Conservation (phyloP, 2,888 invertebrate species). For the Abrostola tripartita region DNA sequence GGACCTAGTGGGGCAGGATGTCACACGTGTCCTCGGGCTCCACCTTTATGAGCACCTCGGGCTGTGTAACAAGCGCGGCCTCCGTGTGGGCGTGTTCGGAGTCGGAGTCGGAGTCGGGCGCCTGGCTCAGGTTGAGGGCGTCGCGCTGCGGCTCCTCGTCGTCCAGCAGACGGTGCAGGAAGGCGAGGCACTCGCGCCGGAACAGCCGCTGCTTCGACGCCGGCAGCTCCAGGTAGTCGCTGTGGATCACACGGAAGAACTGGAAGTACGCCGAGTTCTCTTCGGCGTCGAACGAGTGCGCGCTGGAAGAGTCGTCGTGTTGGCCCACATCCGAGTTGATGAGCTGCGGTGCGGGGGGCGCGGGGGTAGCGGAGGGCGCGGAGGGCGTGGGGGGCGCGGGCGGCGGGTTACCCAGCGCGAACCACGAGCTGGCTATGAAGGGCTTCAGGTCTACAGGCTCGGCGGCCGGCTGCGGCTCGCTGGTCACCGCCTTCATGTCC, state of each 20-base stretch:
- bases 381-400: slow-evolving; percentile 33
- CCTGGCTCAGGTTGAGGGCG: slow-evolving; percentile 59
- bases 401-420: slow-evolving; percentile 44
- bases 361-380: slow-evolving; percentile 24
- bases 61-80: too few relatives aligned
- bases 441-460: slow-evolving; percentile 56
- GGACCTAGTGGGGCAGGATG: slow-evolving; percentile 20
- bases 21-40: neutral
- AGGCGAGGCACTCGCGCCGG: slow-evolving; percentile 73
- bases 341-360: slow-evolving; percentile 39
- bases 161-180: slow-evolving; percentile 78
- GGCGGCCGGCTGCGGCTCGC: slow-evolving; percentile 43
- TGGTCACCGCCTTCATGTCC: slow-evolving; percentile 38
- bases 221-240: slow-evolving; percentile 76
- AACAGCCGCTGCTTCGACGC: slow-evolving; percentile 72
- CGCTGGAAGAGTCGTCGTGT: slow-evolving; percentile 65
- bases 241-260: slow-evolving; percentile 80
- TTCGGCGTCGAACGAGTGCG: slow-evolving; percentile 71
- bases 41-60: slow-evolving; percentile 12
- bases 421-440: slow-evolving; percentile 56
- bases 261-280: slow-evolving; percentile 80
- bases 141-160: slow-evolving; percentile 66
- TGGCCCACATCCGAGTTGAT: slow-evolving; percentile 62
- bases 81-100: slow-evolving; percentile 14
- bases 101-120: slow-evolving; percentile 35